A percentile compares a stretch with the other conserved stretches of the same genome.
These are phyloP conservation scores for Microctenopoma steveboyesi DNA, from an alignment of 2,797 vertebrate species.

Conservation along the genomic window DNA sequence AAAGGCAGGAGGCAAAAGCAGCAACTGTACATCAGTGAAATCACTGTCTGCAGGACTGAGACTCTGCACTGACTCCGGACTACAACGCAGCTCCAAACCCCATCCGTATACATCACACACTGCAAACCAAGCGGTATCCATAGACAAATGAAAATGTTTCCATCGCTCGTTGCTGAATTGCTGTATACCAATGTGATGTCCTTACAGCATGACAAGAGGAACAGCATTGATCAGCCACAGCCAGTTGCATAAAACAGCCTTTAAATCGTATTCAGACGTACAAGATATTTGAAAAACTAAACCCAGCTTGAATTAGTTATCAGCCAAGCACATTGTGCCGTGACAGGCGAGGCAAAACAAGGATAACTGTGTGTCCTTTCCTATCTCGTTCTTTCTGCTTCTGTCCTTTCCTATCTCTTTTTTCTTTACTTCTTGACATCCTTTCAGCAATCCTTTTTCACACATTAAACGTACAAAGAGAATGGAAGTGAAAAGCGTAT, in stretches of 20 bases:
- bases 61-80: slow-evolving; percentile 64
- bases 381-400: slow-evolving; percentile 44
- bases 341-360: slow-evolving; percentile 69
- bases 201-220: slow-evolving; percentile 60
- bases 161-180: slow-evolving; percentile 27
- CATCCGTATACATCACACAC: slow-evolving; percentile 74
- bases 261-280: slow-evolving; percentile 68
- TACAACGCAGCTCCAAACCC: slow-evolving; percentile 47
- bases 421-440: slow-evolving; percentile 56
- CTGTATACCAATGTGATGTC: slow-evolving; percentile 60
- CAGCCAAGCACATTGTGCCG: slow-evolving; percentile 75
- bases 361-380: slow-evolving; percentile 60
- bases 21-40: slow-evolving; percentile 63
- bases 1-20: slow-evolving; percentile 57
- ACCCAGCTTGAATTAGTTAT: slow-evolving; percentile 72
- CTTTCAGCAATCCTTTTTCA: slow-evolving; percentile 77
- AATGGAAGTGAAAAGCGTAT: slow-evolving; percentile 76
- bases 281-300: slow-evolving; percentile 67
- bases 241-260: slow-evolving; percentile 66
- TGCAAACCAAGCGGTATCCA: slow-evolving; percentile 52
- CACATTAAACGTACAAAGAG: slow-evolving; percentile 75
- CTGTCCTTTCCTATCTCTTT: slow-evolving; percentile 49
- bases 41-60: slow-evolving; percentile 64
- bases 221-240: slow-evolving; percentile 70
- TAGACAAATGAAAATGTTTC: slow-evolving; percentile 50